Percentiles rank a stretch among this genome's conserved stretches.
phyloP scores from a whole-genome alignment of 1,140 invertebrate genomes.

The Procambarus virginalis region DNA sequence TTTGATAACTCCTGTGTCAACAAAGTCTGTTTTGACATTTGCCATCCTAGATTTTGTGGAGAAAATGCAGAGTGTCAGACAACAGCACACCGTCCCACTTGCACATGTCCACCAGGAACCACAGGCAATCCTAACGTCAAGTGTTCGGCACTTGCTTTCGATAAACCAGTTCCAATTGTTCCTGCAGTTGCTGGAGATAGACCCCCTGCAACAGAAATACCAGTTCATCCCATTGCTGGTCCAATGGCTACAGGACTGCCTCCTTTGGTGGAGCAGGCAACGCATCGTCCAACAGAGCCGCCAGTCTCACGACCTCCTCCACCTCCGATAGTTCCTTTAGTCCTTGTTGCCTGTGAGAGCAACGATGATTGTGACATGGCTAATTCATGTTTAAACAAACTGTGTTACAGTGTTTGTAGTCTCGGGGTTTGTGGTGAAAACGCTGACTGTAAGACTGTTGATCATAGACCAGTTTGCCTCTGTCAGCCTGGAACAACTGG shows the following conservation, averaged over 20 bases:
- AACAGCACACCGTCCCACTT: constrained; percentile 78
- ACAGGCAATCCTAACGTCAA: constrained; percentile 86
- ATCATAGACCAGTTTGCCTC: constrained; percentile 59
- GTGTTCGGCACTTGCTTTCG: constrained; percentile 80
- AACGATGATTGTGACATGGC: constrained; percentile 64
- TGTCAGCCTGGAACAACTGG: constrained; percentile 68
- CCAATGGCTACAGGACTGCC: constrained; percentile 19
- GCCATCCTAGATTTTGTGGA: constrained; percentile 84
- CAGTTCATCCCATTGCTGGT: constrained; percentile 12
- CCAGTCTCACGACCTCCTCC: constrained; percentile 25
- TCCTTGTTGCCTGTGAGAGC: constrained; percentile 58
- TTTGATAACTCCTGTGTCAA: constrained; percentile 72
- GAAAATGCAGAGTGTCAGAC: constrained; percentile 76
- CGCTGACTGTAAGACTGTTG: constrained; percentile 72
- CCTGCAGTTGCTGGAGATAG: constrained; percentile 34
- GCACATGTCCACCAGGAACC: constrained; percentile 86
- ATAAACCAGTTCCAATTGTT: constrained; percentile 21
- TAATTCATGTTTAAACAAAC: constrained; percentile 61
- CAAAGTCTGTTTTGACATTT: constrained; percentile 72
- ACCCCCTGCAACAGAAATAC: neutral
- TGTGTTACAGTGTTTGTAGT: constrained; percentile 85
- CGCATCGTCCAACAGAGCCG: neutral
- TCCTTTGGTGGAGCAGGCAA: constrained; percentile 33
- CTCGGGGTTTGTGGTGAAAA: constrained; percentile 76
- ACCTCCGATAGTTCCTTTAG: constrained; percentile 16